phyloP scores from a whole-genome alignment of 2,113 vertebrate species.

The Pheucticus melanocephalus region DNA sequence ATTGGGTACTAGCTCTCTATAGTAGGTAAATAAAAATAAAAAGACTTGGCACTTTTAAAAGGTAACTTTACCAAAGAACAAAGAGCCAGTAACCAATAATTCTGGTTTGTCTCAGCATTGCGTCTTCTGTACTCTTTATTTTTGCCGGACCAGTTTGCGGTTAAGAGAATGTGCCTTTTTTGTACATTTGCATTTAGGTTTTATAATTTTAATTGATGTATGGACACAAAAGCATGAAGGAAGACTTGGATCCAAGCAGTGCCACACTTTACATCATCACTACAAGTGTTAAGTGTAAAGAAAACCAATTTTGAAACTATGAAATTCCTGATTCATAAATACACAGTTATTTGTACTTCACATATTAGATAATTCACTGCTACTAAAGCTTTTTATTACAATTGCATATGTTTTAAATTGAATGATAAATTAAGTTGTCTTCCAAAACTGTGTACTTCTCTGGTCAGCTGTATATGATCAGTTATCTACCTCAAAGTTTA shows the following conservation, averaged over 20 bases:
- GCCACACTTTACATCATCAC: constrained; percentile 87
- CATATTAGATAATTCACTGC: constrained; percentile 79
- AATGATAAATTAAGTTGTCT: constrained; percentile 87
- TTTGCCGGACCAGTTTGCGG: constrained; percentile 88
- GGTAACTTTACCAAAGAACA: constrained; percentile 96
- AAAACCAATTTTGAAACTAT: constrained; percentile 84
- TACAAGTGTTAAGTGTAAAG: constrained; percentile 85
- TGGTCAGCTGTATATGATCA: constrained; percentile 92
- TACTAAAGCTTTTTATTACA: constrained; percentile 81
- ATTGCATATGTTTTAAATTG: constrained; percentile 79
- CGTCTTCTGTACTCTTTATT: constrained; percentile 83
- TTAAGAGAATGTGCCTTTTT: constrained; percentile 99
- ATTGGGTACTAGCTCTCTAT: constrained; percentile 86
- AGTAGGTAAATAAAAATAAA: constrained; percentile 84
- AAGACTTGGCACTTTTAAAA: constrained; percentile 92
- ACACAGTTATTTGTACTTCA: constrained; percentile 81
- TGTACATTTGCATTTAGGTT: constrained; percentile 91
- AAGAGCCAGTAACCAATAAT: constrained; percentile 87
- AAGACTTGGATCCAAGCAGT: constrained; percentile 91
- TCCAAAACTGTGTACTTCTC: constrained; percentile 92
- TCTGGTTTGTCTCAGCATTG: constrained; percentile 83
- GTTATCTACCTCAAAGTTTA: constrained; percentile 98
- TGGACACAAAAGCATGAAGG: constrained; percentile 89
- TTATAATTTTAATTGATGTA: constrained; percentile 85
- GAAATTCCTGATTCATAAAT: constrained; percentile 83